Evolutionary conservation across 2,113 vertebrate species (phyloP), one percentile per base, ranked within the genome.

Genomic region (Pelecanus crispus): DNA sequence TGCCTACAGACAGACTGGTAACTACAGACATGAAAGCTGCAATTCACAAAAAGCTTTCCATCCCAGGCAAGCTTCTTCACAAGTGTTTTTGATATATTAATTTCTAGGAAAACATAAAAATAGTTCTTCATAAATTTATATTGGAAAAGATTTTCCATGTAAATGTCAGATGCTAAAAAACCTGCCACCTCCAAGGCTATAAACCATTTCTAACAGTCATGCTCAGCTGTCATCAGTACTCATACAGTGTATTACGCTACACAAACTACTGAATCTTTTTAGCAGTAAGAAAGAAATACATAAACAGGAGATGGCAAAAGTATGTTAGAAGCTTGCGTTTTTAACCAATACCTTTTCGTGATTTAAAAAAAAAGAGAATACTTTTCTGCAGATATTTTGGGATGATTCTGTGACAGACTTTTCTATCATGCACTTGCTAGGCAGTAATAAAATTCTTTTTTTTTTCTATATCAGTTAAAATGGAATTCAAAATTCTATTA

Each of bases 21-120:
- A 80, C 65, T 84, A 49, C 44, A 40, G 68, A 42, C 49, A 56
- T 20, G n/a, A 84, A 81, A 92, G 40, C 65, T 81, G n/a, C 50
- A 81, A 26, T 85, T 88, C 50, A 68, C 8, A 2, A 59, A 73
- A 86, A 82, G 31, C 32, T 49, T 81, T 81, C 63, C 55, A 59
- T 45, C 11, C 20, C 32, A 65, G 26, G 32, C 67, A 93, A 73
- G 8, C 12, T 59, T 90, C n/a, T 82, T 93, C 38, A 38, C 49
- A 93, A 80, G 24, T 85, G 32, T 61, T 96, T 82, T 70, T 88
- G 74, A 88, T 71, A 80, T 6, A 44, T 34, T 49, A 20, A 68
- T 80, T 95, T 95, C 87, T 93, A 94, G 90, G 77, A 92, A 97
- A 96, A 85, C 13, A 68, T 88, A 81, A 84, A 93, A 92, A 61